These are phyloP conservation scores for Amphipyra tragopoginis DNA, from an alignment of 2,888 invertebrate genomes.

Conservation along the genomic window DNA sequence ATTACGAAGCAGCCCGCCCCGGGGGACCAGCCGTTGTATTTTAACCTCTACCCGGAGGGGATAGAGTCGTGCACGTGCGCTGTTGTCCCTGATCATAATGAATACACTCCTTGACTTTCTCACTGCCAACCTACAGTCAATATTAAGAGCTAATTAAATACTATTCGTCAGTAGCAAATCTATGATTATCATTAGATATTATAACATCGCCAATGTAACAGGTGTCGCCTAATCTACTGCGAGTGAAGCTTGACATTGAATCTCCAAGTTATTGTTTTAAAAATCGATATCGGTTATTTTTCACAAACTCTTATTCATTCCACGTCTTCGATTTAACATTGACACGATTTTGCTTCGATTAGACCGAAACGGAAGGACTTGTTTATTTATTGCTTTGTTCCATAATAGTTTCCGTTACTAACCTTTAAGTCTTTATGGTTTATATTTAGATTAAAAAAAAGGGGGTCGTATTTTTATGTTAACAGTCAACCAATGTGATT, in stretches of 20 bases:
- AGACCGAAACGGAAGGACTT: neutral
- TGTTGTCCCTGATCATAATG: conserved; percentile 72
- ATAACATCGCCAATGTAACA: conserved; percentile 75
- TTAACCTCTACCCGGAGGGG: conserved; percentile 78
- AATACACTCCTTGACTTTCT: conserved; percentile 69
- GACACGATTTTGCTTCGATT: conserved; percentile 4
- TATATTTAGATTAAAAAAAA: conserved; percentile 4
- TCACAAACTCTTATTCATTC: conserved; percentile 4
- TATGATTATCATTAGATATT: conserved; percentile 39
- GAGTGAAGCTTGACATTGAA: conserved; percentile 72
- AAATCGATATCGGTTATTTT: conserved; percentile 69
- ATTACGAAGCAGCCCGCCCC: conserved; percentile 74
- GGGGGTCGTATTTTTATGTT: conserved; percentile 10
- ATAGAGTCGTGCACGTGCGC: conserved; percentile 84
- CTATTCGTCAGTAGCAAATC: conserved; percentile 41
- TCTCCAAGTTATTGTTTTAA: conserved; percentile 58
- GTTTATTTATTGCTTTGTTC: conserved; percentile 1
- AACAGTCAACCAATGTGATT: neutral
- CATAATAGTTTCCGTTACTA: neutral
- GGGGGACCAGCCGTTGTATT: conserved; percentile 72
- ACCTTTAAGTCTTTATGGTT: no score
- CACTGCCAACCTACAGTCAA: conserved; percentile 66
- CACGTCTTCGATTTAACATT: conserved; percentile 9
- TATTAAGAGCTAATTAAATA: conserved; percentile 61
- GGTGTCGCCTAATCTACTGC: conserved; percentile 74